phyloP scores from a whole-genome alignment of 2,888 invertebrate genomes.

The Parthenolecanium corni region DNA sequence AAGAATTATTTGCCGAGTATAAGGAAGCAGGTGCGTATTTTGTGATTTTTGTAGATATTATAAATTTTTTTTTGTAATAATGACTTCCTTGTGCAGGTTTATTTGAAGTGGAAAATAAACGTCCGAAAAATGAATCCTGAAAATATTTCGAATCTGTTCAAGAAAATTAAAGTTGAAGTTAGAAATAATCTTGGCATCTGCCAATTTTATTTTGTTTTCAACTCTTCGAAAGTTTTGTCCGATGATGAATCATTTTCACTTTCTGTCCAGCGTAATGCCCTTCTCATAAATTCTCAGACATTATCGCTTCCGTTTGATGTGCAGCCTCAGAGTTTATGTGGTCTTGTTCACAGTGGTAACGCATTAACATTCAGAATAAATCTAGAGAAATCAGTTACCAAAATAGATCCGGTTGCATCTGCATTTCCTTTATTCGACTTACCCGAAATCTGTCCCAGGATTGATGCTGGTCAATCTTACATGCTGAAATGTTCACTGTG shows the following conservation, averaged over 20 bases:
- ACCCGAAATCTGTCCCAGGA: background rate
- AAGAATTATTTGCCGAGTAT: slow-evolving; percentile 48
- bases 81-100: background rate
- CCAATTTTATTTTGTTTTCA: slow-evolving; percentile 14
- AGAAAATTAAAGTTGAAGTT: slow-evolving; percentile 15
- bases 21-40: slow-evolving; percentile 28
- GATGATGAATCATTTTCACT: background rate
- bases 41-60: background rate
- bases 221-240: background rate
- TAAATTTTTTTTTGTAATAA: background rate
- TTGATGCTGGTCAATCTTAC: background rate
- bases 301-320: background rate
- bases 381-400: background rate
- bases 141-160: slow-evolving; percentile 2
- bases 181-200: slow-evolving; percentile 9
- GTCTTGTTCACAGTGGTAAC: slow-evolving; percentile 1
- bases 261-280: background rate
- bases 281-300: background rate
- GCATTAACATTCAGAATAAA: slow-evolving; percentile 5
- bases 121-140: background rate
- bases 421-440: background rate
- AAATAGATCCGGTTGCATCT: background rate
- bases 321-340: background rate
- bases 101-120: background rate
- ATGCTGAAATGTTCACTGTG: background rate